Conservation (phyloP, 2,797 vertebrate genomes). For the Iguana delicatissima region DNA sequence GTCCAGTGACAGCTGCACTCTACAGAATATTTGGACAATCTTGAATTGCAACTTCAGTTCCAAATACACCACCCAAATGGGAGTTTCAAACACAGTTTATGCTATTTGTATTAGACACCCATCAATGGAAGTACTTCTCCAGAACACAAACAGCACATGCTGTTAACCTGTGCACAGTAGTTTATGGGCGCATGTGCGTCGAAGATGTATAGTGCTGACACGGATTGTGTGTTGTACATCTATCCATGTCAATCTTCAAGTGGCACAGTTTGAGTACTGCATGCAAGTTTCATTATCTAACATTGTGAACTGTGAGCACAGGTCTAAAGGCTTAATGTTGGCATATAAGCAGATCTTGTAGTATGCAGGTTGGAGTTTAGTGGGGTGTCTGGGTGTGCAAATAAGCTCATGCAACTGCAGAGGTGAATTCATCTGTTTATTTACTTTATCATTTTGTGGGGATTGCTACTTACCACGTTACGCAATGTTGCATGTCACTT, state of each 20-base stretch:
- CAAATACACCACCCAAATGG: neutral
- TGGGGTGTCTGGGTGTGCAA: neutral
- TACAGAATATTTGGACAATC: neutral
- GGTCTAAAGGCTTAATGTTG: neutral
- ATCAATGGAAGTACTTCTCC: neutral
- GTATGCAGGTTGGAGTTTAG: neutral
- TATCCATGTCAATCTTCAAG: neutral
- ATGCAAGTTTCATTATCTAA: neutral
- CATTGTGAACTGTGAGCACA: neutral
- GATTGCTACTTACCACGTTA: neutral
- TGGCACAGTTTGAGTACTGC: neutral
- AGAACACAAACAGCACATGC: neutral
- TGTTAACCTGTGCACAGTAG: neutral
- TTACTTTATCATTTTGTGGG: too few relatives aligned
- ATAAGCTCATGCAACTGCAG: neutral
- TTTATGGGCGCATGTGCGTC: neutral
- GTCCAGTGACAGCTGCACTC: neutral
- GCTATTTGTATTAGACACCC: neutral
- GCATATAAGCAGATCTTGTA: neutral
- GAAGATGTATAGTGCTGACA: neutral
- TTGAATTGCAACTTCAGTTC: neutral
- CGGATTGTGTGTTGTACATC: neutral
- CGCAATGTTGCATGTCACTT: neutral
- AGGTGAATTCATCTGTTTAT: neutral
- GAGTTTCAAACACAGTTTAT: neutral